Evolutionary conservation across 1,140 invertebrate genomes (phyloP).

Genomic region (Papilio xuthus): DNA sequence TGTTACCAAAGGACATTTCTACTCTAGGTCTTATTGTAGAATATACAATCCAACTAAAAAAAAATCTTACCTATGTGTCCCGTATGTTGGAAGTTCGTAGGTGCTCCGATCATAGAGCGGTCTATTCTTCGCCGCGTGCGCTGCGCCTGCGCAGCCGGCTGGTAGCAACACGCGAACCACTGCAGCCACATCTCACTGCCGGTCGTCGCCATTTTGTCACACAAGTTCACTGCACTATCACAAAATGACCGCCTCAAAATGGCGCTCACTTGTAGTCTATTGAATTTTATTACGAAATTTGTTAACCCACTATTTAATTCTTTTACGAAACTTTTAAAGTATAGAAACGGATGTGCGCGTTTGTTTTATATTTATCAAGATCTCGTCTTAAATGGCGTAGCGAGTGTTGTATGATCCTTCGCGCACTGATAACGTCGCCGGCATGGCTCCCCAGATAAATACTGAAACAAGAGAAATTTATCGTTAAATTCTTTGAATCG

Average conservation of each 20-base stretch:
- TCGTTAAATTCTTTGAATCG: slow-evolving; percentile 41
- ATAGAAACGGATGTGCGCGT: background rate
- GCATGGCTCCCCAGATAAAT: slow-evolving; percentile 67
- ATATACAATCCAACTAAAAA: background rate
- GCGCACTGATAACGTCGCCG: slow-evolving; percentile 56
- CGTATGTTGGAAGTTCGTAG: slow-evolving; percentile 96
- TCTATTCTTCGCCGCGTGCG: slow-evolving; percentile 90
- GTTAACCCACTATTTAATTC: background rate
- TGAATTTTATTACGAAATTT: background rate
- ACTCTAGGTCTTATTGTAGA: background rate
- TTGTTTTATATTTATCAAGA: slow-evolving; percentile 15
- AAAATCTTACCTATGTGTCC: slow-evolving; percentile 84
- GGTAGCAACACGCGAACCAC: slow-evolving; percentile 92
- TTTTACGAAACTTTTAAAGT: background rate
- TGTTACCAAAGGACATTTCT: background rate
- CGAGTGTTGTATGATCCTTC: slow-evolving; percentile 48
- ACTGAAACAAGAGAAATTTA: slow-evolving; percentile 61
- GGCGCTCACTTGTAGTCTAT: slow-evolving; percentile 36
- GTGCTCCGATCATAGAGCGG: slow-evolving; percentile 94
- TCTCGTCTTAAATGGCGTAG: slow-evolving; percentile 40
- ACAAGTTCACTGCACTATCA: slow-evolving; percentile 51
- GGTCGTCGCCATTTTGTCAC: slow-evolving; percentile 83
- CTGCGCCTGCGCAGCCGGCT: slow-evolving; percentile 85
- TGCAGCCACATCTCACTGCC: slow-evolving; percentile 92
- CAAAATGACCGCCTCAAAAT: slow-evolving; percentile 43